Evolutionary conservation across 1,140 invertebrate genomes (phyloP), one percentile per base, ranked within the genome.

Genomic region (Thrips palmi): DNA sequence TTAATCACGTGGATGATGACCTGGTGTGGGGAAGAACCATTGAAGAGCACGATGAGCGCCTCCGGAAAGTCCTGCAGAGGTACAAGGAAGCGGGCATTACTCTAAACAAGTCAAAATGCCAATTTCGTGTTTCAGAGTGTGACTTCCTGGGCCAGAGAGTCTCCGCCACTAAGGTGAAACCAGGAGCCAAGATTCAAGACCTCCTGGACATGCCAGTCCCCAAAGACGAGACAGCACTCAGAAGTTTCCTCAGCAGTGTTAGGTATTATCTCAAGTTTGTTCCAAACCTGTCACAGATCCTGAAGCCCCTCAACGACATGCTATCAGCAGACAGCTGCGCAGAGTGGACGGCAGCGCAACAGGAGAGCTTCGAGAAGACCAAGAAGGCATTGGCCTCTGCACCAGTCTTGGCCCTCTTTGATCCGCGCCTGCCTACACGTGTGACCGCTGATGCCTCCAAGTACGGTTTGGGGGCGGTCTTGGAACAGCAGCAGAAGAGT

Each of bases 101-200:
- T 38, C 39, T 59, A 2, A 56, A 58, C 42, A 46, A 30, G 40
- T 42, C 49, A 5, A 62, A 61, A 46, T 52, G 56, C 42, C 18
- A 45, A 12, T 52, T 58, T 45, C 40, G 42, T 30, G 37, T 45
- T 21, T 35, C 28, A 33, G 43, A 45, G 40, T 39, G 58, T 1
- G 50, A 45, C 31, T 60, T 55, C 46, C 36, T 59, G 11, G 60
- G 60, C 4, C 52, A 58, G 35, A 62, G 62, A 40, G 42, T 60
- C 1, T 39, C 47, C 10, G 53, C 53, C 19, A 55, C 42, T 17
- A 45, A 53, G 18, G 39, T 57, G 27, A n/a, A n/a, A n/a, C n/a
- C n/a, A n/a, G n/a, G n/a, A n/a, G 39, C 43, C 15, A 32, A 12
- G 15, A 53, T 57, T 18, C 41, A 43, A 39, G 52, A 46, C 40